Evolutionary conservation across 2,888 invertebrate species (phyloP), one percentile per base, ranked within the genome.

Genomic region (Cinara cedri): DNA sequence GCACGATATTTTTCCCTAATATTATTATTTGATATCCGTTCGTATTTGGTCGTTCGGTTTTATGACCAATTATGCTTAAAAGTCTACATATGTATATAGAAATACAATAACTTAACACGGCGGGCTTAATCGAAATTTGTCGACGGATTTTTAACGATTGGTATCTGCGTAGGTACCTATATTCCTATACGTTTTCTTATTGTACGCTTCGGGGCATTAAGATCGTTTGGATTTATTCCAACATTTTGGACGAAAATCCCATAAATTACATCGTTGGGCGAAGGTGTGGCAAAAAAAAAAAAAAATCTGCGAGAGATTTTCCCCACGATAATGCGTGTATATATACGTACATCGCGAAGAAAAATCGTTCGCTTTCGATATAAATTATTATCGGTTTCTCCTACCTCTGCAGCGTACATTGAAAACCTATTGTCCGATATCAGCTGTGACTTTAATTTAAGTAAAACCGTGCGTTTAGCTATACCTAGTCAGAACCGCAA

Each of bases 191-290:
- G n/a, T 46, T 19, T 49, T 57, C 57, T 13, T 49, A 55, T 55
- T 60, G 26, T 13, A 14, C 24, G n/a, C 24, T 4, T 3, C 4
- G n/a, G 55, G 46, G 72, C 60, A 46, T 72, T 46, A 60, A 72
- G 57, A 60, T 26, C 13, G 60, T 60, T 72, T 72, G 72, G 72
- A 49, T n/a, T 46, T 21, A 44, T 72, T 72, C 72, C 72, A 72
- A 72, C 26, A 60, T 19, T 60, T 60, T 14, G n/a, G 60, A 46
- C 46, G 26, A 46, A 60, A n/a, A 60, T 3, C 26, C 13, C 24
- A 60, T 72, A 72, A 72, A 72, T 72, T 72, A 60, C 60, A n/a
- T 49, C 46, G 6, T 34, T 34, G 34, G 72, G 72, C 60, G 46
- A 60, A 72, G 72, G 46, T 71, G 57, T 19, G 46, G 57, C 46